Evolutionary conservation across 1,140 invertebrate genomes (phyloP), one percentile per base, ranked within the genome.

Genomic region (Geopemphigus sp.): DNA sequence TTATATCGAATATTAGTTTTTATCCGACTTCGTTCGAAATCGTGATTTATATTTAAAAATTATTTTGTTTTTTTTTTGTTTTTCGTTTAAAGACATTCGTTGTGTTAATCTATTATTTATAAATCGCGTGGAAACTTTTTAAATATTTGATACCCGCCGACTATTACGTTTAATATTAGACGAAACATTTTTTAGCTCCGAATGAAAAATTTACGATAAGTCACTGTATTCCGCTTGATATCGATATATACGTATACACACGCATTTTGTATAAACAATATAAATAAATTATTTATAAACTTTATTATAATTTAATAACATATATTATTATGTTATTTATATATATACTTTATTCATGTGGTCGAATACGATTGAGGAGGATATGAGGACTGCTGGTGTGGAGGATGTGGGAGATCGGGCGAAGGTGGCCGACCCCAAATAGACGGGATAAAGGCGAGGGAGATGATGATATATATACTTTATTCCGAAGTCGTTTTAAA

Each of bases 1-100:
- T n/a, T n/a, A n/a, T 11, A 72, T 32, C 19, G 54, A 72, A 54
- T 53, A 29, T 14, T 68, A 26, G 22, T 26, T 72, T 72, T 72
- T 54, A 53, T 29, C n/a, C 29, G 6, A 17, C 5, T 54, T 47
- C 19, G 47, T 24, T 72, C 54, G n/a, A 72, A 14, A 15, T 19
- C 26, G 29, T 5, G 29, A 72, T 29, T 54, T 0, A 29, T n/a
- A n/a, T n/a, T n/a, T 15, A 2, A 53, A 53, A 22, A 64, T 39
- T 45, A 47, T 1, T 39, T 68, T 66, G 19, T 66, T 22, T 15
- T 39, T 50, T 8, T 39, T 32, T 10, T 64, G 4, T 68, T 50
- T 26, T 26, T 68, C 12, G 17, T 68, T 50, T 47, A 22, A 47
- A 22, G 32, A 32, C n/a, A 14, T 68, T 68, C 15, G 22, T 68